phyloP scores from a whole-genome alignment of 2,888 invertebrate species.

The Camponotus fellah region DNA sequence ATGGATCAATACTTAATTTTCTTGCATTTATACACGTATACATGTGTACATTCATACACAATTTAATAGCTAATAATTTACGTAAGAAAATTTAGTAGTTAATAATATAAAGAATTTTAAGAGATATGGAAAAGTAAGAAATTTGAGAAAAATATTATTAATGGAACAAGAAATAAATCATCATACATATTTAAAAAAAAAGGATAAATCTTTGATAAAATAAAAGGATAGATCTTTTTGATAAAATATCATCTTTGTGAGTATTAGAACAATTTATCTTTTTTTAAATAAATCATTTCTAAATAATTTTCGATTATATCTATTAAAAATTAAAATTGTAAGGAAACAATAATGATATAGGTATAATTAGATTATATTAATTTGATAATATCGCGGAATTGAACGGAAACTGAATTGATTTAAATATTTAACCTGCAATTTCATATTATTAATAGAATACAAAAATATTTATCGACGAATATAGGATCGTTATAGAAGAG shows the following conservation, averaged over 20 bases:
- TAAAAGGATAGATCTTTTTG: neutral
- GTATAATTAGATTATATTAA: slow-evolving; percentile 57
- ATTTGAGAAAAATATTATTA: neutral
- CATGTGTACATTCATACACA: neutral
- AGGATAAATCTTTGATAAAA: neutral
- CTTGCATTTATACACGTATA: neutral
- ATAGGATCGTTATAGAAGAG: neutral
- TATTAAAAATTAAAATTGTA: neutral
- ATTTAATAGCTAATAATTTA: neutral
- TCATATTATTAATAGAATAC: slow-evolving; percentile 50
- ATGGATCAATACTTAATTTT: neutral
- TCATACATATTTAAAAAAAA: neutral
- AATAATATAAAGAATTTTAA: neutral
- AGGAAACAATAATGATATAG: neutral
- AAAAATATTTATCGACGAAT: neutral
- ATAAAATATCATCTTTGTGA: neutral
- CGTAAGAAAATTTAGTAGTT: neutral
- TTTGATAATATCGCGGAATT: slow-evolving; percentile 60
- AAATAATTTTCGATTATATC: neutral
- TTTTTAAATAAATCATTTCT: neutral
- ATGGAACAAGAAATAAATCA: neutral
- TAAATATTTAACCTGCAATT: slow-evolving; percentile 48
- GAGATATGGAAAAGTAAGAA: neutral
- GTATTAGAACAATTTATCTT: neutral
- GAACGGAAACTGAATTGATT: slow-evolving; percentile 62